phyloP scores from a whole-genome alignment of 2,888 invertebrate species.

The Adela reaumurella region DNA sequence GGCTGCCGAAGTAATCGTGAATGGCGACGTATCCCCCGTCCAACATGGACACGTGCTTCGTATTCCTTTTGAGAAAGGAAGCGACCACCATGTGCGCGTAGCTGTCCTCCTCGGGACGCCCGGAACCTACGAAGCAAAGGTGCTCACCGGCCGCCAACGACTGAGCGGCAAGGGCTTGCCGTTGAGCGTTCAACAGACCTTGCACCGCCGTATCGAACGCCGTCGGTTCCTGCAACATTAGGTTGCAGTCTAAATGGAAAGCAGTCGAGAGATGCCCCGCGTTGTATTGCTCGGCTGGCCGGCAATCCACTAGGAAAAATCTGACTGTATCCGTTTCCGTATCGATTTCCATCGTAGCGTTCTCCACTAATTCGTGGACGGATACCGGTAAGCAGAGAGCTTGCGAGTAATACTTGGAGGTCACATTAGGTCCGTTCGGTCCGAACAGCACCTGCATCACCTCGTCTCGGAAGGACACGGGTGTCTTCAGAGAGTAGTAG shows the following conservation, averaged over 20 bases:
- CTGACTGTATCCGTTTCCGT: conserved; percentile 64
- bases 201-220: conserved; percentile 94
- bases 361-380: conserved; percentile 87
- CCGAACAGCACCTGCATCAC: conserved; percentile 65
- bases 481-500: conserved; percentile 91
- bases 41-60: conserved; percentile 87
- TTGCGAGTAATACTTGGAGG: conserved; percentile 67
- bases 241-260: conserved; percentile 94
- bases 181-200: conserved; percentile 85
- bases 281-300: conserved; percentile 96
- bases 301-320: conserved; percentile 95
- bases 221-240: conserved; percentile 95
- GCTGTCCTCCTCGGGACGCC: conserved; percentile 89
- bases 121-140: conserved; percentile 90
- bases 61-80: conserved; percentile 91
- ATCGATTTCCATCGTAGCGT: conserved; percentile 63
- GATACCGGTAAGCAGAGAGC: conserved; percentile 95
- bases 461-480: conserved; percentile 86
- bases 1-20: conserved; percentile 79
- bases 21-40: conserved; percentile 87
- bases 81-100: conserved; percentile 98
- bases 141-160: conserved; percentile 86
- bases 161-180: conserved; percentile 80
- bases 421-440: conserved; percentile 51
- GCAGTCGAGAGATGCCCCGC: conserved; percentile 95